Percentiles rank a stretch among this genome's conserved stretches.
phyloP scores from a whole-genome alignment of 2,113 vertebrate genomes.

The Riparia riparia region DNA sequence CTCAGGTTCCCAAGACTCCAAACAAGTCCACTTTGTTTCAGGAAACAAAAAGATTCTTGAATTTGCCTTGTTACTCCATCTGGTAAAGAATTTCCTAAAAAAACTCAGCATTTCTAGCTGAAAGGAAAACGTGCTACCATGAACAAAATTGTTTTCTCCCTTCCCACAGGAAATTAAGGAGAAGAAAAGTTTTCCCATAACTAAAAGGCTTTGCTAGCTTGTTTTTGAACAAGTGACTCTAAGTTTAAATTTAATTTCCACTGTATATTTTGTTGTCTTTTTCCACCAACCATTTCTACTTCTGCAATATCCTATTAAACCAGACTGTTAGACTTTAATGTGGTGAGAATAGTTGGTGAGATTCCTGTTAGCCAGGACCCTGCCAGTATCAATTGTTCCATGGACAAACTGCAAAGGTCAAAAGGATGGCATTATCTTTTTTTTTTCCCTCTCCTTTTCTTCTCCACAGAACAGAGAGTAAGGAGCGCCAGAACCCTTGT shows the following conservation, averaged over 20 bases:
- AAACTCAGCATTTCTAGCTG: neutral
- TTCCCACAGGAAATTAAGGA: constrained; percentile 64
- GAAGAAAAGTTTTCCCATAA: constrained; percentile 52
- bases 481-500: neutral
- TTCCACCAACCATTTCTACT: neutral
- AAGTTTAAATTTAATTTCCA: neutral
- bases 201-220: neutral
- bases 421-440: neutral
- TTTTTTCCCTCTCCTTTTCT: neutral
- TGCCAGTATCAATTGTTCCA: neutral
- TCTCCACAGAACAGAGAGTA: neutral
- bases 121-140: neutral
- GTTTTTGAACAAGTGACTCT: constrained; percentile 12
- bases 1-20: constrained; percentile 40
- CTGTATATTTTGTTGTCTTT: neutral
- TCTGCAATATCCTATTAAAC: neutral
- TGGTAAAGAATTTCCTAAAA: constrained; percentile 27
- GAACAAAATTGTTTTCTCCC: neutral
- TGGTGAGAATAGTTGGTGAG: neutral
- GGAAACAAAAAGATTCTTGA: constrained; percentile 36
- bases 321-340: neutral
- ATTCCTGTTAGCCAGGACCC: neutral
- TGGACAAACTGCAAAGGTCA: neutral
- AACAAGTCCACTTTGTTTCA: constrained; percentile 60
- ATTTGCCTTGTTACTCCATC: neutral